These are phyloP conservation scores for Venustoraphidia nigricollis DNA, from an alignment of 2,888 invertebrate genomes.

Conservation along the genomic window DNA sequence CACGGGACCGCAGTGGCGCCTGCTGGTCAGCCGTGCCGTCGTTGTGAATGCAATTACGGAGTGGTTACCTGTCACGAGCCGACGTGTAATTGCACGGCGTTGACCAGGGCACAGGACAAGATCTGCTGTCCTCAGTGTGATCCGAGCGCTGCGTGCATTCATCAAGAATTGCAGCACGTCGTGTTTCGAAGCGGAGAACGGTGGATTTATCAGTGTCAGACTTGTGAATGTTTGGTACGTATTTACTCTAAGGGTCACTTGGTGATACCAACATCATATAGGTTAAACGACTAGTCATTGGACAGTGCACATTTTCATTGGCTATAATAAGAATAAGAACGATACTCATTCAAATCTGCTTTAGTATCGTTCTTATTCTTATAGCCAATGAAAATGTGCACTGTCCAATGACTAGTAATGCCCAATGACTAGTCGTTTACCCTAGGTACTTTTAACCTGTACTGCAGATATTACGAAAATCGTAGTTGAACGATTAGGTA, in stretches of 20 bases:
- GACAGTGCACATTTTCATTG: too few species aligned
- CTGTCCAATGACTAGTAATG: too few species aligned
- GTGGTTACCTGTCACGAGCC: constrained; percentile 53
- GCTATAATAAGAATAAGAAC: too few species aligned
- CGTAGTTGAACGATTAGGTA: too few species aligned
- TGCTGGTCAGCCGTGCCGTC: constrained; percentile 29
- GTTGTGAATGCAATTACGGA: constrained; percentile 38
- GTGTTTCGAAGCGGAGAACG: constrained; percentile 66
- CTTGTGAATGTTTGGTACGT: constrained; percentile 73
- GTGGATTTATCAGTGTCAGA: constrained; percentile 85
- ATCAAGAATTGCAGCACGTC: constrained; percentile 63
- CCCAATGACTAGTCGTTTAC: too few species aligned
- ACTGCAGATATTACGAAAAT: too few species aligned
- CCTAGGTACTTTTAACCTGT: too few species aligned
- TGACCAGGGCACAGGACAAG: constrained; percentile 33
- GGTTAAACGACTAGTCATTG: too few species aligned
- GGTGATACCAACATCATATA: constrained; percentile 17
- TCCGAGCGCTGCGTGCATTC: constrained; percentile 53
- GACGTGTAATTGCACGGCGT: constrained; percentile 47
- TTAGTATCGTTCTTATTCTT: too few species aligned
- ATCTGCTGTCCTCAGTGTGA: constrained; percentile 71
- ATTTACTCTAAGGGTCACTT: too few species aligned
- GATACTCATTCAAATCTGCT: too few species aligned
- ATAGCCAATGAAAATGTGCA: too few species aligned
- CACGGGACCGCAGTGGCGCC: constrained; percentile 38